phyloP scores from a whole-genome alignment of 2,113 vertebrate species.

The Acanthisitta chloris region DNA sequence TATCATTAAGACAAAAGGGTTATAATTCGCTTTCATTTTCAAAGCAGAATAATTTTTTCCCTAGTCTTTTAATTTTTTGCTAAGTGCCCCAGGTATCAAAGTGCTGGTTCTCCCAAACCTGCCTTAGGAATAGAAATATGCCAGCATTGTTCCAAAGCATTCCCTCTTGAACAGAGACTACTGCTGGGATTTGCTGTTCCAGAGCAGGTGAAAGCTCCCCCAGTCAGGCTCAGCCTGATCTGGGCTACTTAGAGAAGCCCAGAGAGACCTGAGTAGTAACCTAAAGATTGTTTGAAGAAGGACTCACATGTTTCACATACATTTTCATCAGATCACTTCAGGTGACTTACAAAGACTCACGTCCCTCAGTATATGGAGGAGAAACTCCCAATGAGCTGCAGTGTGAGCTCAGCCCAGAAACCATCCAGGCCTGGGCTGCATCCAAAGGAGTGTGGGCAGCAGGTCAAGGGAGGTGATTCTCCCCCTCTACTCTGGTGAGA shows the following conservation, averaged over 20 bases:
- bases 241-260: neutral
- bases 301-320: accelerated
- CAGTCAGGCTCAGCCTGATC: neutral
- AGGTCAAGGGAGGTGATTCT: too few species aligned
- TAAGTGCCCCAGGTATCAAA: constrained; percentile 33
- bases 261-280: neutral
- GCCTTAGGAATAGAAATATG: neutral
- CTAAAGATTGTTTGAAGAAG: neutral
- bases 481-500: too few species aligned
- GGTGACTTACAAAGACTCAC: neutral
- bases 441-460: too few species aligned
- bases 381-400: too few species aligned
- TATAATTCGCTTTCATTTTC: constrained; percentile 59
- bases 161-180: neutral
- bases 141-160: neutral
- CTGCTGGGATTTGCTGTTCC: neutral
- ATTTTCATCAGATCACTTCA: neutral
- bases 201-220: neutral
- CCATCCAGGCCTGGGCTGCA: too few species aligned
- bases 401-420: too few species aligned
- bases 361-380: too few species aligned
- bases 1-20: constrained; percentile 62
- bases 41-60: constrained; percentile 24
- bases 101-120: neutral
- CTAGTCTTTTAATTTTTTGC: constrained; percentile 57